phyloP scores from a whole-genome alignment of 2,888 invertebrate species.

The Lasioglossum malachurum region DNA sequence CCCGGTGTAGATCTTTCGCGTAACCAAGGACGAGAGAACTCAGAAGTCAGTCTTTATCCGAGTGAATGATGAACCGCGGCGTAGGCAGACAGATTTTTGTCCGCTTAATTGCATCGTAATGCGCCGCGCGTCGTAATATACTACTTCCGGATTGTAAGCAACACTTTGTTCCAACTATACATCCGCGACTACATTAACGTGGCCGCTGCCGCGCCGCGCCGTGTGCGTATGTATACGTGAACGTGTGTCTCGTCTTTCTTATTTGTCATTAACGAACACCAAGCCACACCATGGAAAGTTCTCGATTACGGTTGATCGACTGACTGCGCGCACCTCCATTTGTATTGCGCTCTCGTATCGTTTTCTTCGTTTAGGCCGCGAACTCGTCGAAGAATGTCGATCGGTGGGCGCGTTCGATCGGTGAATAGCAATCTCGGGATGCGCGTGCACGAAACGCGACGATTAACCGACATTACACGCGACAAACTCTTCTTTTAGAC shows the following conservation, averaged over 20 bases:
- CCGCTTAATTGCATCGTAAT: constrained; percentile 44
- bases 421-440: constrained; percentile 42
- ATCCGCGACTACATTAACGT: constrained; percentile 5
- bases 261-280: constrained; percentile 42
- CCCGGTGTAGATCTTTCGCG: constrained; percentile 30
- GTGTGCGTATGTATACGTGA: not conserved
- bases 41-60: constrained; percentile 38
- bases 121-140: constrained; percentile 23
- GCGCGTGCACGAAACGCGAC: not conserved
- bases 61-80: constrained; percentile 41
- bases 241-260: constrained; percentile 16
- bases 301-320: constrained; percentile 56
- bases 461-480: constrained; percentile 29
- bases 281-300: constrained; percentile 23
- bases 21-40: constrained; percentile 44
- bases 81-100: constrained; percentile 37
- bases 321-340: constrained; percentile 26
- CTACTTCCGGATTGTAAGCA: constrained; percentile 40
- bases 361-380: constrained; percentile 8
- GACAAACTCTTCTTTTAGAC: constrained; percentile 5
- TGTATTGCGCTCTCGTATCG: not conserved
- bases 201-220: not conserved
- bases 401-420: constrained; percentile 12
- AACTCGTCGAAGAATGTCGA: constrained; percentile 39
- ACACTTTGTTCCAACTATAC: constrained; percentile 38